Evolutionary conservation across 1,140 invertebrate species (phyloP), one percentile per base, ranked within the genome.

Genomic region (Gryon sp.): DNA sequence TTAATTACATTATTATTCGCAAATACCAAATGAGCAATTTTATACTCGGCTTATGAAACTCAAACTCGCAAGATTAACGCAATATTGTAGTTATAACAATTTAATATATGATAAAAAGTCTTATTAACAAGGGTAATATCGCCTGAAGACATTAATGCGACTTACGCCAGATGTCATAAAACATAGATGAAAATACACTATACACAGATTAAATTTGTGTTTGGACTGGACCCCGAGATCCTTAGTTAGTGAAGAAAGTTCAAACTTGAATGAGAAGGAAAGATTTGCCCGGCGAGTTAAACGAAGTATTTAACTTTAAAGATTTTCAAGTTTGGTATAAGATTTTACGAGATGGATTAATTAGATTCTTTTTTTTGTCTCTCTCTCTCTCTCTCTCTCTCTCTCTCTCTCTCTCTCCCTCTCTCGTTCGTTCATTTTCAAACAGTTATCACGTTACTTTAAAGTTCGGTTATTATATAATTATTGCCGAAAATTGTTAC

Each of bases 351-450:
- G 38, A 2, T 11, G 30, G 14, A 60, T 60, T 60, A 60, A 70
- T 55, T 59, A 52, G 4, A 70, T 50, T 70, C 60, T 70, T 52
- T n/a, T n/a, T n/a, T n/a, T n/a, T n/a, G n/a, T n/a, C n/a, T n/a
- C n/a, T n/a, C n/a, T n/a, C n/a, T n/a, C n/a, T n/a, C n/a, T n/a
- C n/a, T n/a, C n/a, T n/a, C n/a, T n/a, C n/a, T n/a, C n/a, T n/a
- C n/a, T n/a, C n/a, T n/a, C n/a, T n/a, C n/a, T n/a, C n/a, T n/a
- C n/a, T n/a, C n/a, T n/a, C n/a, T n/a, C n/a, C n/a, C n/a, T n/a
- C n/a, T n/a, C n/a, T n/a, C n/a, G n/a, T n/a, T n/a, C n/a, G n/a
- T n/a, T n/a, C 19, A 59, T 59, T 59, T 59, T 69, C 32, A 22
- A 11, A 18, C 19, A 43, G 26, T 32, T 66, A 38, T 45, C 41